These are phyloP conservation scores for Nibea albiflora DNA, from an alignment of 2,113 vertebrate species.

Conservation along the genomic window DNA sequence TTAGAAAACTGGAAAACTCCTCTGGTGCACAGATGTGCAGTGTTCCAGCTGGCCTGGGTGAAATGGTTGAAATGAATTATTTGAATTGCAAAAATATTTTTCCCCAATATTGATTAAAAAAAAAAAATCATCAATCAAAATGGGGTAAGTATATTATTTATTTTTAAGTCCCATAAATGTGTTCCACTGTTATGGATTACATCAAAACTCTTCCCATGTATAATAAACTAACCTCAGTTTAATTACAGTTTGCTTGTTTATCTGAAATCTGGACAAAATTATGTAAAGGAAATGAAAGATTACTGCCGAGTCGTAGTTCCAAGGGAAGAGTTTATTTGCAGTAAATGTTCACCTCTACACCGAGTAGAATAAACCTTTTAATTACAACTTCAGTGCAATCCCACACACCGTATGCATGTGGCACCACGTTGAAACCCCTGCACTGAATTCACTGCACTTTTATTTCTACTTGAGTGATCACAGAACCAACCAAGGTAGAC, in stretches of 20 bases:
- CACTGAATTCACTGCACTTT: conserved; percentile 12
- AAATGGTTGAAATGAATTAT: neutral
- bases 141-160: neutral
- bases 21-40: neutral
- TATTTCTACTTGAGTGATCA: conserved; percentile 38
- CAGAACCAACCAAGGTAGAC: conserved; percentile 7
- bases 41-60: neutral
- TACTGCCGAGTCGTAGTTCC: too few species aligned
- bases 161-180: neutral
- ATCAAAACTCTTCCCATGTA: neutral
- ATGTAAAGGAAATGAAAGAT: neutral
- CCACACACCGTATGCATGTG: neutral
- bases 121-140: neutral
- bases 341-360: neutral
- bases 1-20: neutral
- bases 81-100: neutral
- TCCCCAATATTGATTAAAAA: neutral
- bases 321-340: neutral
- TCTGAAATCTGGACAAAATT: neutral
- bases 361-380: neutral
- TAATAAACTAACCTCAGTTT: neutral
- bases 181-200: neutral
- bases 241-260: neutral
- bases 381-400: neutral
- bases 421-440: neutral